Percentiles rank a stretch among this genome's conserved stretches.
These are phyloP conservation scores for Numida meleagris DNA, from an alignment of 2,113 vertebrate species.

Conservation along the genomic window DNA sequence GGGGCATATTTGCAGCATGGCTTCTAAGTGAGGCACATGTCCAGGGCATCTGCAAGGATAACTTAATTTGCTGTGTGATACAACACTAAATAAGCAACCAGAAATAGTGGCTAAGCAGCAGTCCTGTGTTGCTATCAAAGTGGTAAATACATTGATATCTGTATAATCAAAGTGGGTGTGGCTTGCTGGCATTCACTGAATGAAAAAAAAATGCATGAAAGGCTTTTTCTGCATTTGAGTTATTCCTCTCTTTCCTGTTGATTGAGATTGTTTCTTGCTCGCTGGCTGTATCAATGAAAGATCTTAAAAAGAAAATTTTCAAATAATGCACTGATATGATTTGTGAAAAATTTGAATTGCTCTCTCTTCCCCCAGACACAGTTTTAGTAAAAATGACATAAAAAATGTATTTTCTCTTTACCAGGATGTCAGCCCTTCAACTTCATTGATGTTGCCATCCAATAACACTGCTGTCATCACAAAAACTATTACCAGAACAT, in stretches of 20 bases:
- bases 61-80: background rate
- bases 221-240: background rate
- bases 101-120: background rate
- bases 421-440: slow-evolving; percentile 16
- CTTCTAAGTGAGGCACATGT: background rate
- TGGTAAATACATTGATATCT: background rate
- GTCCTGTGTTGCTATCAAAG: slow-evolving; percentile 36
- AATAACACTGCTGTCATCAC: background rate
- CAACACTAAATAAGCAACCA: background rate
- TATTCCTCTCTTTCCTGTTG: background rate
- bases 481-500: background rate
- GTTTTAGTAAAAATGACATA: slow-evolving; percentile 10
- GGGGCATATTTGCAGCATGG: background rate
- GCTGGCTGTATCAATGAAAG: slow-evolving; percentile 18
- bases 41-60: background rate
- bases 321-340: background rate
- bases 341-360: slow-evolving; percentile 12
- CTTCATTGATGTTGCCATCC: slow-evolving; percentile 8
- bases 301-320: background rate
- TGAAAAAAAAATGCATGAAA: background rate
- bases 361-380: background rate
- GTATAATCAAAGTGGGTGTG: background rate
- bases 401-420: slow-evolving; percentile 36
- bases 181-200: background rate
- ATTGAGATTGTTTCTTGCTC: background rate